These are phyloP conservation scores for Morbakka virulenta DNA, from an alignment of 30 jellyfish, hydroid and myxozoan genomes.

Conservation along the genomic window DNA sequence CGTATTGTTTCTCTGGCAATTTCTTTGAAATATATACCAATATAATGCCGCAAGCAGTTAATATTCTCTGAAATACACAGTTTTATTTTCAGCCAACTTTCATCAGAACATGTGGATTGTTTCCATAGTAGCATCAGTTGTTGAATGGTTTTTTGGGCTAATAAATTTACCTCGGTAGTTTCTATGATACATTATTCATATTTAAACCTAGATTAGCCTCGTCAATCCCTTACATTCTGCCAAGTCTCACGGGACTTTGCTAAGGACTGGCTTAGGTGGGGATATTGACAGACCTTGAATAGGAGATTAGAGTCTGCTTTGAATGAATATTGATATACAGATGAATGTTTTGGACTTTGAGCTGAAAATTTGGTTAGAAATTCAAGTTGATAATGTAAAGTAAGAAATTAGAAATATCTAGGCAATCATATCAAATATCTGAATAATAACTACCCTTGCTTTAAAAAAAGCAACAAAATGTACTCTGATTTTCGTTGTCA, in stretches of 20 bases:
- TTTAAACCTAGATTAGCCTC: neutral
- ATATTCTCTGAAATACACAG: neutral
- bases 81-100: too few species aligned
- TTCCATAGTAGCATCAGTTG: neutral
- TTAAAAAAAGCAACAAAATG: too few species aligned
- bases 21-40: neutral
- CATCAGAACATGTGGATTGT: neutral
- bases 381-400: too few species aligned
- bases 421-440: too few species aligned
- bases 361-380: neutral
- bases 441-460: too few species aligned
- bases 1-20: neutral
- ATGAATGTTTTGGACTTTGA: neutral
- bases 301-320: neutral
- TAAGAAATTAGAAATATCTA: too few species aligned
- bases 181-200: neutral
- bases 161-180: neutral
- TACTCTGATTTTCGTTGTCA: too few species aligned
- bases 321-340: too few species aligned
- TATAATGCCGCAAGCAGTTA: neutral
- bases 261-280: neutral
- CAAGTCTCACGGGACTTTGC: constrained; percentile 1
- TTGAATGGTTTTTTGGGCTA: neutral
- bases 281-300: neutral
- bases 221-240: neutral